These are phyloP conservation scores for Saccostrea echinata DNA, from an alignment of 1,140 invertebrate species.

Conservation along the genomic window DNA sequence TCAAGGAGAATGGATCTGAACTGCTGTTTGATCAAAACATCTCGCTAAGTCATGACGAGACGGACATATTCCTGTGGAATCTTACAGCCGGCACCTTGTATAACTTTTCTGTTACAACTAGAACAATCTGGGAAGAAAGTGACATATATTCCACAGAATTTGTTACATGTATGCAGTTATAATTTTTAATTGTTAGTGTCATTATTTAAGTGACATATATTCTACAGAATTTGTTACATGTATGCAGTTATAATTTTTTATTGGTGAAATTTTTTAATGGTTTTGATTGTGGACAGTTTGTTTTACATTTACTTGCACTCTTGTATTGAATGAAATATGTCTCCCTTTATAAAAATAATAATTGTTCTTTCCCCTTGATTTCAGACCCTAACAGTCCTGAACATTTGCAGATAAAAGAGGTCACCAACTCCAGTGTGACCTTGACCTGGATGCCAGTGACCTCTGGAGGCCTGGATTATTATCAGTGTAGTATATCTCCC, in stretches of 20 bases:
- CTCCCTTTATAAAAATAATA: too few relatives aligned
- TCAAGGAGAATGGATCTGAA: conserved; percentile 35
- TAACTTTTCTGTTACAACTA: conserved; percentile 47
- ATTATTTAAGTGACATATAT: conserved; percentile 44
- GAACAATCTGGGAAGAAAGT: conserved; percentile 53
- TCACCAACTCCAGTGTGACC: conserved; percentile 43
- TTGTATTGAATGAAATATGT: not conserved
- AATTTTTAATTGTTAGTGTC: not conserved
- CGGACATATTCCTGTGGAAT: conserved; percentile 48
- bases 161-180: conserved; percentile 44
- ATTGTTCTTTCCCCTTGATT: not conserved
- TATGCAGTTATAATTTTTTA: not conserved
- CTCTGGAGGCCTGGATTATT: conserved; percentile 53
- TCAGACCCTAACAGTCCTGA: conserved; percentile 47
- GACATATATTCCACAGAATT: conserved; percentile 44
- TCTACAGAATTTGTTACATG: conserved; percentile 51
- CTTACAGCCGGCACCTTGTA: conserved; percentile 52
- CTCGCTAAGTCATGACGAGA: not conserved
- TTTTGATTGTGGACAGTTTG: not conserved
- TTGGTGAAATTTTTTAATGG: not conserved
- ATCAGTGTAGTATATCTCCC: conserved; percentile 49
- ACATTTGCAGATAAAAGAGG: conserved; percentile 36
- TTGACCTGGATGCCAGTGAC: conserved; percentile 50
- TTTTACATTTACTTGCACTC: not conserved
- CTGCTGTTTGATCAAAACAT: conserved; percentile 16